phyloP scores from a whole-genome alignment of 2,797 vertebrate species.

The Pachyuromys duprasi region DNA sequence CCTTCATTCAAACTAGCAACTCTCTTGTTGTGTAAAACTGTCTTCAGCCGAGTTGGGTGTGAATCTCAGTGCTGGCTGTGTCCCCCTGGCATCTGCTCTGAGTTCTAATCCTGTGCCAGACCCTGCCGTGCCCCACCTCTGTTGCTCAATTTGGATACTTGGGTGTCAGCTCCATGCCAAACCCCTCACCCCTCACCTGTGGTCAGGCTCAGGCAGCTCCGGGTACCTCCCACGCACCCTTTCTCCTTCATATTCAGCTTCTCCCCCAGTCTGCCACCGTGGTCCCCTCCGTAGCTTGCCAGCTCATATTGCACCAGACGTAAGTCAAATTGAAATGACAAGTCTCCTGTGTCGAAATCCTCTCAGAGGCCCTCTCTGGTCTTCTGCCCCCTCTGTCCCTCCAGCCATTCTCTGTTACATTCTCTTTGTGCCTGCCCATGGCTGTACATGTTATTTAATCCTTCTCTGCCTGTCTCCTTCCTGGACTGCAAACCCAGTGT shows the following conservation, averaged over 20 bases:
- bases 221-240: background rate
- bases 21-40: accelerated
- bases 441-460: background rate
- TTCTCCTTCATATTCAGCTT: accelerated
- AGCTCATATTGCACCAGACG: background rate
- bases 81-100: background rate
- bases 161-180: accelerated
- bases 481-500: background rate
- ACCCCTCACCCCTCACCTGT: background rate
- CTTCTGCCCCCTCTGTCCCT: background rate
- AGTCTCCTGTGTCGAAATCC: background rate
- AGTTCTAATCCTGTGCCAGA: background rate
- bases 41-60: accelerated
- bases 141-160: background rate
- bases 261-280: background rate
- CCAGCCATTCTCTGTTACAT: background rate
- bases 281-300: too few relatives aligned
- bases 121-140: accelerated
- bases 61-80: accelerated
- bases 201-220: accelerated
- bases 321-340: background rate
- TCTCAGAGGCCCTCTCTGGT: background rate
- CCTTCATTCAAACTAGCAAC: accelerated
- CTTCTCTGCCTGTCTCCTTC: background rate
- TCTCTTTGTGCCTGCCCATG: background rate